Evolutionary conservation across 2,113 vertebrate species (phyloP), one percentile per base, ranked within the genome.

Genomic region (Damaliscus lunatus): DNA sequence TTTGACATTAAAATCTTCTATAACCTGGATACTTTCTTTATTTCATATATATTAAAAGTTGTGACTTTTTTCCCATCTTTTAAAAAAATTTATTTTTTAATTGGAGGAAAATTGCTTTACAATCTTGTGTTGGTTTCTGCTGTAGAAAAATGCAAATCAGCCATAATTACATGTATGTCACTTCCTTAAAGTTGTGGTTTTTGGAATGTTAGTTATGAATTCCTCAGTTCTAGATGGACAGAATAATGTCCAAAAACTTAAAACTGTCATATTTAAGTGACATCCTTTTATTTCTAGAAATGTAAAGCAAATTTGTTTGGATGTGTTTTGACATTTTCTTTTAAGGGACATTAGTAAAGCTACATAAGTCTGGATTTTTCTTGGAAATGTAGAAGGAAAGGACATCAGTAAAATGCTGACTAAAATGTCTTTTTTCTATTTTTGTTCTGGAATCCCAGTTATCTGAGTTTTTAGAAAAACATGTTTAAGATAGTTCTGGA

Each of bases 1-100:
- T 94, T 95, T 93, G 74, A 40, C 92, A 94, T 81, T 95, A 97
- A 97, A 96, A 85, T 92, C 31, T 91, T 88, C 55, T 84, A n/a
- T 71, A 84, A 86, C 14, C n/a, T 60, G 74, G 16, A 55, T 92
- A 29, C 5, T 55, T 80, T 91, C 23, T 81, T 14, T 86, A 14
- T 91, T 94, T 93, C 27, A 40, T 90, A 14, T 86, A 57, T 57
- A 83, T 80, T 84, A 40, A 74, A 25, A 74, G 21, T 74, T 74
- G 67, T 23, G 19, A 74, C 23, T 40, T 74, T 71, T 71, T 71
- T 3, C 36, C 1, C 36, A 77, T 77, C 71, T 77, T 77, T 43
- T 14, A 4, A 2, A 74, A 43, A 43, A 25, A 43, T 7, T 74
- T 74, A 43, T 43, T 43, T 77, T 77, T 77, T 77, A 27, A 77